Evolutionary conservation across 2,113 vertebrate genomes (phyloP), one percentile per base, ranked within the genome.

Genomic region (Pipra filicauda): DNA sequence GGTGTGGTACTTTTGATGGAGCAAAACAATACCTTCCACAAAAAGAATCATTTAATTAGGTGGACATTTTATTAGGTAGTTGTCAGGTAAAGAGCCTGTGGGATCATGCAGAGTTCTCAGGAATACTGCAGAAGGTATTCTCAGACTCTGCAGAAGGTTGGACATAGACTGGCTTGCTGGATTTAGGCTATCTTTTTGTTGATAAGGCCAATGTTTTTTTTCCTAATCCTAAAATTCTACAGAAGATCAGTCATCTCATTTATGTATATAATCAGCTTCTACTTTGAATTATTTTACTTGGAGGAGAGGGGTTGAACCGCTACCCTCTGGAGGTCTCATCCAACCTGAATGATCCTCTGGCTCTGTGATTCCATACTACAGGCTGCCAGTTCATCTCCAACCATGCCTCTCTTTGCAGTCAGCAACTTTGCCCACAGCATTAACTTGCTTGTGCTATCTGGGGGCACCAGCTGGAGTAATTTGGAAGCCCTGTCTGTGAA

Each of bases 261-360:
- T 93, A 19, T 46, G 14, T 28, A 9, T 81, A 6, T 31, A 57
- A 30, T 48, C 43, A 17, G 9, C 62, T 52, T 89, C 62, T 83
- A 6, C 49, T 69, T 72, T n/a, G 33, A 66, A 79, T 41, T 59
- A 59, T 35, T 66, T n/a, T 71, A 5, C 48, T 88, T 79, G 18
- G 41, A 65, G 37, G 24, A 70, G 58, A 55, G 12, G 10, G 16
- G 13, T 24, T 85, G 55, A 87, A 41, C 52, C 0, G 2, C 88
- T 54, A 18, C 24, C 24, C 33, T 80, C 24, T 2, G 1, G 61
- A 87, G 37, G 21, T 69, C 23, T 52, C 52, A 39, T 64, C 77
- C 57, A 48, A 8, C 35, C 48, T 21, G 21, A 78, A 21, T 0
- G 0, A 15, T 66, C 48, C 27, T 43, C 31, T 54, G 31, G 19